Percentiles rank a stretch among this genome's conserved stretches.
These are phyloP conservation scores for Pardalotus punctatus DNA, from an alignment of 2,113 vertebrate genomes.

Conservation along the genomic window DNA sequence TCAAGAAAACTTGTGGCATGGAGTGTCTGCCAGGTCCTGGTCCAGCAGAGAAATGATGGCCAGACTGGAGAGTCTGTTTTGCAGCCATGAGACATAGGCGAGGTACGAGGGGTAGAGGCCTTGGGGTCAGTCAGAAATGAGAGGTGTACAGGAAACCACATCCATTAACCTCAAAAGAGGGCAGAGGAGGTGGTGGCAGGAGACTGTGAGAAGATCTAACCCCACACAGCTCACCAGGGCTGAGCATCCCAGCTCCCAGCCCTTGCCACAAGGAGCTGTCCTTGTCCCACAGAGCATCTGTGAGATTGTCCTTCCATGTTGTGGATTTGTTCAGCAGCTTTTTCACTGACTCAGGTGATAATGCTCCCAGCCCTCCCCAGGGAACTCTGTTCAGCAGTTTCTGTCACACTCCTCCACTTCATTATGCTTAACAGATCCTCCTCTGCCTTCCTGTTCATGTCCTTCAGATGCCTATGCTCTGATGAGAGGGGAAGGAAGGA, in stretches of 20 bases:
- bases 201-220: accelerated
- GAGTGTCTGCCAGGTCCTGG: not conserved
- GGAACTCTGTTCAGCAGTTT: constrained; percentile 6
- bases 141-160: accelerated
- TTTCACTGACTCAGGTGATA: constrained; percentile 8
- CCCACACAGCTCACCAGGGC: accelerated
- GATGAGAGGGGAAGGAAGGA: not conserved
- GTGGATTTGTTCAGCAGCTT: not conserved
- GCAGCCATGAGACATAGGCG: not conserved
- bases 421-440: constrained; percentile 21
- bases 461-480: not conserved
- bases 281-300: not conserved
- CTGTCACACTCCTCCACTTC: constrained; percentile 7
- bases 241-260: not conserved
- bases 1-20: not conserved
- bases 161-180: not conserved
- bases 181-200: accelerated
- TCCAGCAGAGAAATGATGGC: not conserved
- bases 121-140: not conserved
- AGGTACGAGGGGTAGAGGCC: accelerated
- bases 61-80: not conserved
- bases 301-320: not conserved
- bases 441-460: not conserved
- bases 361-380: not conserved
- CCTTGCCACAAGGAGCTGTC: not conserved